A percentile compares a stretch with the other conserved stretches of the same genome.
phyloP scores from a whole-genome alignment of 2,797 vertebrate species.

The Acrossocheilus wenchowensis region DNA sequence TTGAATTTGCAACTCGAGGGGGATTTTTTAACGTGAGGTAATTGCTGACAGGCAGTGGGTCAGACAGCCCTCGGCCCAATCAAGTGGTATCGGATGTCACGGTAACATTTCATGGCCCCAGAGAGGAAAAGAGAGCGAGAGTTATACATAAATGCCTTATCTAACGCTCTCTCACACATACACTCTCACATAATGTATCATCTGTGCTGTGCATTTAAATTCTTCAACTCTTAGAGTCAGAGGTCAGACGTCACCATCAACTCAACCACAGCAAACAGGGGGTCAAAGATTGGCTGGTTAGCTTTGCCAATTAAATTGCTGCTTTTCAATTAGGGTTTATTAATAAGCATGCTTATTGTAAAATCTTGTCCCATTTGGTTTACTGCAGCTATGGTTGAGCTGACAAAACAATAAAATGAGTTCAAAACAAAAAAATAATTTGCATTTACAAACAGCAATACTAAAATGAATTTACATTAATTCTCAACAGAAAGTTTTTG shows the following conservation, averaged over 20 bases:
- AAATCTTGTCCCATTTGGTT: not conserved
- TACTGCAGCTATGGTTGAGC: not conserved
- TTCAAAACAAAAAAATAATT: not conserved
- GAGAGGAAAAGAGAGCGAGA: conserved; percentile 55
- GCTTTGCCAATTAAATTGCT: not conserved
- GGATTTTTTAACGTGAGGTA: conserved; percentile 70
- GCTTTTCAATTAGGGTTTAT: not conserved
- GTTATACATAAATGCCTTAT: conserved; percentile 10
- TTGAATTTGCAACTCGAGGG: conserved; percentile 72
- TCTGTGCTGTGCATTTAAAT: conserved; percentile 9
- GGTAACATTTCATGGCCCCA: conserved; percentile 64
- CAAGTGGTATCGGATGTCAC: conserved; percentile 74
- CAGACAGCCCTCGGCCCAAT: conserved; percentile 67
- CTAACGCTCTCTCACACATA: conserved; percentile 6
- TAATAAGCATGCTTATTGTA: not conserved
- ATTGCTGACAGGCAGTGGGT: conserved; percentile 72
- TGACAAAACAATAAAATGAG: not conserved
- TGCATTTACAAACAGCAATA: not conserved
- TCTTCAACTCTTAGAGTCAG: conserved; percentile 9
- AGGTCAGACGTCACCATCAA: not conserved
- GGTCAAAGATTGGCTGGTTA: conserved; percentile 41
- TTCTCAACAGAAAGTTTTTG: not conserved
- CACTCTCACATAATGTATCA: conserved; percentile 11
- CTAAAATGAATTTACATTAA: not conserved
- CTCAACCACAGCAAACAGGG: not conserved